Conservation (phyloP, 2,113 vertebrate genomes). For the Phrynocephalus versicolor region DNA sequence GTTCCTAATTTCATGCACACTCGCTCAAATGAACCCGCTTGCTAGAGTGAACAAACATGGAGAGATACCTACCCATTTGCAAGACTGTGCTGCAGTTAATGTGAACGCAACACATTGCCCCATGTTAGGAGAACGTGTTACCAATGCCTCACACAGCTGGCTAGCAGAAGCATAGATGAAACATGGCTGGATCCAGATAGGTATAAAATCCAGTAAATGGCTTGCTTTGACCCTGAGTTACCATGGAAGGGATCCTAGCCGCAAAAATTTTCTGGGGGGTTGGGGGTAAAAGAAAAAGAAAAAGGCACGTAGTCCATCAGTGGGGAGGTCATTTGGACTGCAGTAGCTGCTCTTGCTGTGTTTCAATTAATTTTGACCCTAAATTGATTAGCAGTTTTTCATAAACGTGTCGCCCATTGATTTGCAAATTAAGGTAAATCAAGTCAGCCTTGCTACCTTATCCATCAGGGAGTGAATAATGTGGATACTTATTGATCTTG, state of each 20-base stretch:
- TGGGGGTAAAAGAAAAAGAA: rapidly evolving
- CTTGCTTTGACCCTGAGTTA: not conserved
- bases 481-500: conserved; percentile 46
- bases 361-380: conserved; percentile 50
- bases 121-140: too few relatives aligned
- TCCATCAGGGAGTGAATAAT: conserved; percentile 59
- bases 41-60: too few relatives aligned
- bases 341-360: not conserved
- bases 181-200: not conserved
- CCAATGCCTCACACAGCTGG: too few relatives aligned
- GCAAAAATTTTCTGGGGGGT: not conserved
- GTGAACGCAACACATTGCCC: too few relatives aligned
- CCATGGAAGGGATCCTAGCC: not conserved
- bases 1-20: not conserved
- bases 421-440: conserved; percentile 73
- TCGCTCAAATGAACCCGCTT: too few relatives aligned
- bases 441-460: conserved; percentile 50
- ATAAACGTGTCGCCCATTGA: conserved; percentile 55
- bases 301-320: rapidly evolving
- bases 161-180: not conserved
- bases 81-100: too few relatives aligned
- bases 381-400: conserved; percentile 59
- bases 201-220: not conserved
- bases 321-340: not conserved
- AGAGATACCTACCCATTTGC: too few relatives aligned